A percentile compares a stretch with the other conserved stretches of the same genome.
Evolutionary conservation across 2,888 invertebrate species (phyloP).

Genomic region (Eupsilia transversa): DNA sequence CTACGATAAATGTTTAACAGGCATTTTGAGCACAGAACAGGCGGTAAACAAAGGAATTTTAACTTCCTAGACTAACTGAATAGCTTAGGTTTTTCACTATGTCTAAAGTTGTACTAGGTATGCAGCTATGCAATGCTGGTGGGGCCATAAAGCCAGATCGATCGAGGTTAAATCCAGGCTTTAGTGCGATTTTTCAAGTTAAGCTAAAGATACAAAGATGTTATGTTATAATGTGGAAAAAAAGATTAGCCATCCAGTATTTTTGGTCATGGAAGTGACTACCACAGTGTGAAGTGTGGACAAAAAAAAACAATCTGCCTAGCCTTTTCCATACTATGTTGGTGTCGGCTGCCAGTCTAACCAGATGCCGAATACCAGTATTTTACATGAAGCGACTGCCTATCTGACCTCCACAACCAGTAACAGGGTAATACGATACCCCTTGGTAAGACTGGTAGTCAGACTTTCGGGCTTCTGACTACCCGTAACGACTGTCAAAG

Average conservation of each 20-base stretch:
- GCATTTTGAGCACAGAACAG: slow-evolving; percentile 29
- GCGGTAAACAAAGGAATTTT: slow-evolving; percentile 48
- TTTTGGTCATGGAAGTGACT: neutral
- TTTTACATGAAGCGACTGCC: neutral
- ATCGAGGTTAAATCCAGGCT: neutral
- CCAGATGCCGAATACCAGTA: neutral
- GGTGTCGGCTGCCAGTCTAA: neutral
- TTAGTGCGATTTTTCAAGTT: neutral
- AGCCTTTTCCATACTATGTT: neutral
- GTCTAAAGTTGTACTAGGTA: slow-evolving; percentile 40
- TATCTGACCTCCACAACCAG: neutral
- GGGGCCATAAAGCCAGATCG: slow-evolving; percentile 37
- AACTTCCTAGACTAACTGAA: slow-evolving; percentile 55
- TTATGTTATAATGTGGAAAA: neutral
- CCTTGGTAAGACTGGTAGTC: no score
- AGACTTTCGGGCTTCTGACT: neutral
- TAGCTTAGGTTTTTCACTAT: slow-evolving; percentile 50
- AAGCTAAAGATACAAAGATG: neutral
- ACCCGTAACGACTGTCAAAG: neutral
- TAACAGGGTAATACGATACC: no score
- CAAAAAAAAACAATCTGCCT: neutral
- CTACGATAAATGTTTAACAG: slow-evolving; percentile 32
- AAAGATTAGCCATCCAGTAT: neutral
- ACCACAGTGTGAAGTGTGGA: neutral
- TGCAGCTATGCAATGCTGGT: slow-evolving; percentile 30